Evolutionary conservation across 2,888 invertebrate genomes (phyloP).

Genomic region (Macaria liturata): DNA sequence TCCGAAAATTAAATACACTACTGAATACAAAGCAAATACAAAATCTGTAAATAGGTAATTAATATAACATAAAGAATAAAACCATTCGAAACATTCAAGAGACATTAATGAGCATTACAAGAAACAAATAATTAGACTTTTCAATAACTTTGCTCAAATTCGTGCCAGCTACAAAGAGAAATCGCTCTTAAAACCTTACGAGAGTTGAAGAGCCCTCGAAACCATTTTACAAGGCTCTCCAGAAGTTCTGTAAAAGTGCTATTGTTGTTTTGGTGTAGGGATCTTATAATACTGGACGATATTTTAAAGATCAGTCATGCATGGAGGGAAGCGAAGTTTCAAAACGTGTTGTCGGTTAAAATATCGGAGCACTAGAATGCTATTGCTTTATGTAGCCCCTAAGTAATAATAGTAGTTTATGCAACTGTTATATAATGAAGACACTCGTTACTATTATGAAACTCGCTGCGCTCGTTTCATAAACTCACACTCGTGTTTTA

Average conservation of each 20-base stretch:
- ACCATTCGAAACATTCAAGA: no score
- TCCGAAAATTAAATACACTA: no score
- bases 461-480: no score
- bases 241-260: neutral
- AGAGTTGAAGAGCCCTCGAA: neutral
- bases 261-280: neutral
- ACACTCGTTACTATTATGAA: no score
- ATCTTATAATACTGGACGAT: neutral
- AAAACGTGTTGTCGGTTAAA: neutral
- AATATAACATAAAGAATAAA: no score
- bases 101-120: neutral
- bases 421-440: no score
- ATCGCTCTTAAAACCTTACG: neutral
- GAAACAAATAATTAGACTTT: constrained; percentile 5
- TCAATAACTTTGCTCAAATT: constrained; percentile 3
- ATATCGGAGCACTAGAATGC: neutral
- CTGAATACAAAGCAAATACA: no score
- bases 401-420: no score
- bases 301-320: constrained; percentile 4
- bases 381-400: no score
- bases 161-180: neutral
- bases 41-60: no score
- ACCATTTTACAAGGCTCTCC: constrained; percentile 4
- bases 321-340: constrained; percentile 6
- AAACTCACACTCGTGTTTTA: no score